Base-by-base conservation (phyloP, 2,797 vertebrate species). In the Hapalemur alaotrensis region DNA sequence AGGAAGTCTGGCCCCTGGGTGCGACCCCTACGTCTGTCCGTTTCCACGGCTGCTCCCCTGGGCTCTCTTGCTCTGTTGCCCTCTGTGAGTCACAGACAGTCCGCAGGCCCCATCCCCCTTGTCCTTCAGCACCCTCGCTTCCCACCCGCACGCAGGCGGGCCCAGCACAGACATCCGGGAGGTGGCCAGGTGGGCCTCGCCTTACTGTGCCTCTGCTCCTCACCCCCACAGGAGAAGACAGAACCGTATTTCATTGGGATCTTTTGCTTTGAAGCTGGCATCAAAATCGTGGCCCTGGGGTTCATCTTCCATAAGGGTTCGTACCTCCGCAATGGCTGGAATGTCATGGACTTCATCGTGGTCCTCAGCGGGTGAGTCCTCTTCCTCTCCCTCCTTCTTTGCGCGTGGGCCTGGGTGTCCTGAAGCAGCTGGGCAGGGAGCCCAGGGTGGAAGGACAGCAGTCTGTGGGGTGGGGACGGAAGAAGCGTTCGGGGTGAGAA, bases 211-310 rank as follows among this genome's bases (percentile, higher is more conserved):
- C 73, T 61, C 3, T 93, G 11, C 82, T 98, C 84, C 84, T 79
- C 72, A 92, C 52, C 92, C 63, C 0, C 75, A 48, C 98, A 99
- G 99, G 99, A 99, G 98, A 99, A 99, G 98, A 99, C 99, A 0
- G 99, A 99, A 98, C 99, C 99, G 4, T 99, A 99, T 98, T 99
- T 99, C 98, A 99, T 99, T 11, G 99, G 99, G 93, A 99, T 99
- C 98, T 99, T 99, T 98, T 99, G 99, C 97, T 99, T 99, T 0
- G 99, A 99, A 98, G 99, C 99, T 50, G 99, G 99, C 89, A 99
- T 99, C 98, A 99, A 99, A 98, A 99, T 99, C 1, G 99, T 99
- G 82, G 99, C 99, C 57, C 98, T 99, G 97, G 99, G 99, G 41
- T 99, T 99, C 4, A 99, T 99, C 72, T 99, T 99, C 98, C 99